A percentile compares a stretch with the other conserved stretches of the same genome.
Evolutionary conservation across 1,140 invertebrate genomes (phyloP).

Genomic region (Heliconius himera): DNA sequence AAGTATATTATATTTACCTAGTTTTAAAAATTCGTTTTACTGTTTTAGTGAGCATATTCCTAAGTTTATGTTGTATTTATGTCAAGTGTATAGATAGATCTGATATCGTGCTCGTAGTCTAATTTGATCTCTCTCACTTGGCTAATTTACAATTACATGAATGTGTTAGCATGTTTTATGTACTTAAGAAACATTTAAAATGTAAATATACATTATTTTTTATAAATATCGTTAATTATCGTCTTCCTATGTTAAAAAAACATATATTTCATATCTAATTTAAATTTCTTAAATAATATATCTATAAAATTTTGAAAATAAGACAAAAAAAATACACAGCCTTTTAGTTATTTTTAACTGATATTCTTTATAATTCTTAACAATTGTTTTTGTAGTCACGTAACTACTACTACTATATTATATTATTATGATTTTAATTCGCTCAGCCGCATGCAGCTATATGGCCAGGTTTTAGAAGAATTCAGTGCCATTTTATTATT

Average conservation of each 20-base stretch:
- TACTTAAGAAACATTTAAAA: background rate
- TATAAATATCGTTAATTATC: background rate
- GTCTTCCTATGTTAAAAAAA: background rate
- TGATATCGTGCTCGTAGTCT: slow-evolving; percentile 2
- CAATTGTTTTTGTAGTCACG: background rate
- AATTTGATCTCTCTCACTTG: background rate
- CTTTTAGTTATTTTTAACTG: background rate
- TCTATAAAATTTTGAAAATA: background rate
- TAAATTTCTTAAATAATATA: background rate
- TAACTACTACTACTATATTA: background rate
- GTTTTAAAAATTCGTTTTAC: background rate
- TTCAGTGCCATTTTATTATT: background rate
- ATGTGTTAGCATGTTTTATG: background rate
- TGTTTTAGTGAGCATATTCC: background rate
- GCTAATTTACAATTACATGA: background rate
- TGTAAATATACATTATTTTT: background rate
- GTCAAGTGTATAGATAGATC: slow-evolving; percentile 9
- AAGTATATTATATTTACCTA: background rate
- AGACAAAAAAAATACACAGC: background rate
- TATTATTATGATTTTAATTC: slow-evolving; percentile 1
- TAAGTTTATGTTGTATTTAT: background rate
- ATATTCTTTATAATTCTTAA: background rate
- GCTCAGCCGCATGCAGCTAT: background rate
- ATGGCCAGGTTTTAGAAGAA: background rate
- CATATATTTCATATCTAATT: background rate